Percentiles rank a stretch among this genome's conserved stretches.
These are phyloP conservation scores for Scolanthus callimorphus DNA, from an alignment of 92 coral and sea anemone species.

Conservation along the genomic window DNA sequence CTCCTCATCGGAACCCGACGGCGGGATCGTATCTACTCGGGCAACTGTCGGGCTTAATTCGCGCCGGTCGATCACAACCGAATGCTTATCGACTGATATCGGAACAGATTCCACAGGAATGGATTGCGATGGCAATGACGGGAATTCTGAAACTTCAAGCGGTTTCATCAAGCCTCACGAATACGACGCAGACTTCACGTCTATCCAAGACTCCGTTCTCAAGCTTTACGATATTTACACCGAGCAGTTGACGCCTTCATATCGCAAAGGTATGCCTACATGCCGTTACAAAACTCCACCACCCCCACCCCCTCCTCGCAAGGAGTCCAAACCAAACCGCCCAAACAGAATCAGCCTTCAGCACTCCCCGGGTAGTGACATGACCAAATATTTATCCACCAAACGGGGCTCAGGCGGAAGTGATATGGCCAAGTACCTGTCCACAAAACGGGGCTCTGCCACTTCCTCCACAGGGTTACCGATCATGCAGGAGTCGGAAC, in stretches of 20 bases:
- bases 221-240: conserved; percentile 56
- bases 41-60: conserved; percentile 1
- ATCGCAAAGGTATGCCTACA: conserved; percentile 51
- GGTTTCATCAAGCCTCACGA: too few species aligned
- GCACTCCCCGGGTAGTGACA: conserved; percentile 16
- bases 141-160: too few species aligned
- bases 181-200: background rate
- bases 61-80: background rate
- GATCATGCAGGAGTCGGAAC: conserved; percentile 29
- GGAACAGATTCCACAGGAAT: background rate
- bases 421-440: conserved; percentile 1
- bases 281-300: conserved; percentile 48
- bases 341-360: conserved; percentile 24
- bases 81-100: background rate
- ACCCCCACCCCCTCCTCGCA: conserved; percentile 35
- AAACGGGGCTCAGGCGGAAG: conserved; percentile 32
- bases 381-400: conserved; percentile 3
- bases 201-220: conserved; percentile 43
- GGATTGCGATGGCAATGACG: background rate
- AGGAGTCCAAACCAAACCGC: conserved; percentile 14
- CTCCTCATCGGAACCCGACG: background rate
- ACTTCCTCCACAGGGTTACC: conserved; percentile 14
- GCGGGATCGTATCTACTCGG: background rate
- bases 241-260: conserved; percentile 63
- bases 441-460: conserved; percentile 24